Conservation (phyloP, 2,113 vertebrate species). For the Pleuronectes platessa region DNA sequence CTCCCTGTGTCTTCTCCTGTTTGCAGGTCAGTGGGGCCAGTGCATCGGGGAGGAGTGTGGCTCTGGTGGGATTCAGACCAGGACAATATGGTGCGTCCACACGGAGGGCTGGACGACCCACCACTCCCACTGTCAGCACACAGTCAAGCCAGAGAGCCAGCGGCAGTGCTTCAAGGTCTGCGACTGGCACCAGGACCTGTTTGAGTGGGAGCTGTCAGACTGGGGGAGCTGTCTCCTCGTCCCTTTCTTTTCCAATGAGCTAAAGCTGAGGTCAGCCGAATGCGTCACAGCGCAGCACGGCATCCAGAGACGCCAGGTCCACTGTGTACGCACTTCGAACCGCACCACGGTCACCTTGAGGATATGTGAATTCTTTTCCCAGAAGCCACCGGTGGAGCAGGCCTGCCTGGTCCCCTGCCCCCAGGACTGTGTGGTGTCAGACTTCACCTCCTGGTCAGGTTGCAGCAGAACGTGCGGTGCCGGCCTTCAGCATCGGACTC, state of each 20-base stretch:
- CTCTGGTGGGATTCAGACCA: constrained; percentile 86
- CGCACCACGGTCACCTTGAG: constrained; percentile 82
- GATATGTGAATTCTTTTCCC: constrained; percentile 92
- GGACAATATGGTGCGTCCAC: constrained; percentile 93
- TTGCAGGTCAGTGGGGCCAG: constrained; percentile 93
- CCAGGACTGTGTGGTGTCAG: constrained; percentile 90
- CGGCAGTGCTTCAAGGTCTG: constrained; percentile 94
- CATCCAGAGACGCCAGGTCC: constrained; percentile 86
- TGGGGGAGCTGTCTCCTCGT: constrained; percentile 88
- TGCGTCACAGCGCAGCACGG: constrained; percentile 96
- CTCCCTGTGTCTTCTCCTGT: constrained; percentile 30
- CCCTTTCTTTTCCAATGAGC: constrained; percentile 73
- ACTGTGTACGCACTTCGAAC: constrained; percentile 89
- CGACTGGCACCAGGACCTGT: constrained; percentile 94
- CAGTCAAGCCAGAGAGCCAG: constrained; percentile 86
- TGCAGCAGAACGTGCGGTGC: constrained; percentile 85
- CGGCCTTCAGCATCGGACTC: constrained; percentile 86
- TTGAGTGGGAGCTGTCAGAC: constrained; percentile 90
- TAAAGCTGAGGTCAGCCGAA: constrained; percentile 60
- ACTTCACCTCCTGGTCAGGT: constrained; percentile 90
- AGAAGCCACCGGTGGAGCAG: constrained; percentile 87
- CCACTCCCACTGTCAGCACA: constrained; percentile 87
- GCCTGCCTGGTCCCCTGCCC: constrained; percentile 96
- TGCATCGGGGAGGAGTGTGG: constrained; percentile 92
- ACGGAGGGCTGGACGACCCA: constrained; percentile 92